These are phyloP conservation scores for Drosophila saltans DNA, from an alignment of 1,140 invertebrate genomes.

Conservation along the genomic window DNA sequence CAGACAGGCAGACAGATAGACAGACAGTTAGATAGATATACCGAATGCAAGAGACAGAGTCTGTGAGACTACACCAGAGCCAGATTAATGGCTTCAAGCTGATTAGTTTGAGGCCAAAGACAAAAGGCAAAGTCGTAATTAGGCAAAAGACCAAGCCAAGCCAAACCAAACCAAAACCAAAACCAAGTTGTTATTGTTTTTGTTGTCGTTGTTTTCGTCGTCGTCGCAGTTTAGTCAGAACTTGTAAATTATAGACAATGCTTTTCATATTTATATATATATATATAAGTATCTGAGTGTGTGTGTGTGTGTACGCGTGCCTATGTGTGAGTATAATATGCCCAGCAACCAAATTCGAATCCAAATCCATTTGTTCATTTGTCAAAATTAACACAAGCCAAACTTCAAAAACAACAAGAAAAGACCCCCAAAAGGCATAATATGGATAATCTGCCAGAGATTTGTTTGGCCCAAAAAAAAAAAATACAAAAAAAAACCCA, in stretches of 20 bases:
- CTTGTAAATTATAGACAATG: constrained; percentile 70
- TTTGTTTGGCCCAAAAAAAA: not conserved
- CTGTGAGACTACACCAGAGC: constrained; percentile 40
- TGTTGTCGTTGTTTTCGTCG: not conserved
- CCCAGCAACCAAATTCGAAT: constrained; percentile 54
- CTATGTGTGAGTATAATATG: constrained; percentile 38
- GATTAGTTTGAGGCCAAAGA: constrained; percentile 77
- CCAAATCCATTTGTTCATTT: constrained; percentile 60
- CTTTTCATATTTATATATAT: constrained; percentile 38
- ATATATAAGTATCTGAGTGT: not conserved
- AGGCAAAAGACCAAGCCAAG: constrained; percentile 48
- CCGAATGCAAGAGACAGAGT: constrained; percentile 20
- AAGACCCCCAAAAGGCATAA: constrained; percentile 41
- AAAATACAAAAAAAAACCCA: not conserved
- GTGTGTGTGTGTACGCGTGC: not conserved
- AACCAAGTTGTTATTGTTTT: not conserved
- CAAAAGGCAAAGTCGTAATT: constrained; percentile 62
- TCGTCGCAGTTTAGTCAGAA: constrained; percentile 62
- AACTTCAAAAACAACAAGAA: constrained; percentile 42
- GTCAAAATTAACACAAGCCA: constrained; percentile 74
- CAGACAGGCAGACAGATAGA: constrained; percentile 6
- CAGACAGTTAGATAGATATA: constrained; percentile 10
- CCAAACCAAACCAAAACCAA: not conserved
- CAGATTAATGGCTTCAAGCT: constrained; percentile 78
- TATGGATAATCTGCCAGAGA: constrained; percentile 1